A percentile compares a stretch with the other conserved stretches of the same genome.
Evolutionary conservation across 2,113 vertebrate genomes (phyloP).

Genomic region (Perognathus longimembris): DNA sequence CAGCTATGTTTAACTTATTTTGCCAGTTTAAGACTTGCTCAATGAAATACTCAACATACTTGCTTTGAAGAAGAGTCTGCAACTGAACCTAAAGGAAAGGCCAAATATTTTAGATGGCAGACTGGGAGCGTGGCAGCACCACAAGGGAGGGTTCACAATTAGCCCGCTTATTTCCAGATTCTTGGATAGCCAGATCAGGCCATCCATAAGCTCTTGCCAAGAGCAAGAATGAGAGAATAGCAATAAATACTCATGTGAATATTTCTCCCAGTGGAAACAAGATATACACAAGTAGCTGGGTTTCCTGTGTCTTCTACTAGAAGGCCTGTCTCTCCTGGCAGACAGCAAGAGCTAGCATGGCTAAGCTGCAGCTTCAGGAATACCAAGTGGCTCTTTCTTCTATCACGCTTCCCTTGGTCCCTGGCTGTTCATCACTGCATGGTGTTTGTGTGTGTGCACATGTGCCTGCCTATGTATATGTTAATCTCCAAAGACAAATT

Average conservation of each 20-base stretch:
- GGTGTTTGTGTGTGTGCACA: not conserved
- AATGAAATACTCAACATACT: conserved; percentile 88
- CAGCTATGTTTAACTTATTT: conserved; percentile 86
- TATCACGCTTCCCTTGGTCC: not conserved
- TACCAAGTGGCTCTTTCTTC: not conserved
- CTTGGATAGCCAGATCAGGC: not conserved
- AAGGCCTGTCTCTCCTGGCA: not conserved
- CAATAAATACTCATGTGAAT: not conserved
- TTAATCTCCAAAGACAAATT: not conserved
- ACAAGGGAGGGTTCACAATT: rapidly evolving
- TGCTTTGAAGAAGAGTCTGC: conserved; percentile 89
- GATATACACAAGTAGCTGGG: conserved; percentile 1
- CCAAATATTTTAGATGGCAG: not conserved
- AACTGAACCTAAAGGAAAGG: conserved; percentile 88
- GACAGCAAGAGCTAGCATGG: not conserved
- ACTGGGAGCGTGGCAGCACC: conserved; percentile 71
- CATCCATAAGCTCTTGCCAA: not conserved
- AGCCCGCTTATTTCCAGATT: not conserved
- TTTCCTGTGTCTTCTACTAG: not conserved
- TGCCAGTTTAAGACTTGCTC: conserved; percentile 88
- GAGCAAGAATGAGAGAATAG: not conserved
- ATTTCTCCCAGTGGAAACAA: not conserved
- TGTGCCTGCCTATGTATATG: not conserved
- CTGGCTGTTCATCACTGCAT: not conserved
- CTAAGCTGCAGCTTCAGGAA: not conserved